Conservation (phyloP, 2,888 invertebrate genomes). For the Rhingia campestris region DNA sequence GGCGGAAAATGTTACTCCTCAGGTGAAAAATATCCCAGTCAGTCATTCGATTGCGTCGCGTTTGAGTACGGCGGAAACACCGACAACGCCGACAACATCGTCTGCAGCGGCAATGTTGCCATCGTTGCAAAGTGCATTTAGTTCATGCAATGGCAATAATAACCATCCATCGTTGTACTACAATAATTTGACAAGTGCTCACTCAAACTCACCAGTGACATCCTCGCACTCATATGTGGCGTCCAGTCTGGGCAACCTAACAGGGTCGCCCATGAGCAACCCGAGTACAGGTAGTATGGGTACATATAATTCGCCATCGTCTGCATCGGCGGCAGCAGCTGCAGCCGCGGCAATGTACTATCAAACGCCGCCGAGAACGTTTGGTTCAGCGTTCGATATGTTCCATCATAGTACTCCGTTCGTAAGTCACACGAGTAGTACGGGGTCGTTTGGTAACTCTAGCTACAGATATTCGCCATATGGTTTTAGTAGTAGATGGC, state of each 20-base stretch:
- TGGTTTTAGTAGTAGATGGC: conserved; percentile 82
- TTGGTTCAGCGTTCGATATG: conserved; percentile 82
- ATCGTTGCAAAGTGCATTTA: conserved; percentile 80
- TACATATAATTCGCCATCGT: conserved; percentile 76
- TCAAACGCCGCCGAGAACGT: conserved; percentile 82
- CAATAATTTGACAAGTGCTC: conserved; percentile 75
- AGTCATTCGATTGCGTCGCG: conserved; percentile 67
- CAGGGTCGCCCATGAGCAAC: conserved; percentile 80
- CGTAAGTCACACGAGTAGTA: conserved; percentile 80
- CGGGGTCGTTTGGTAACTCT: conserved; percentile 81
- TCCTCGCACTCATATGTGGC: conserved; percentile 78
- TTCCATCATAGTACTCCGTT: conserved; percentile 83
- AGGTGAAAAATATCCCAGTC: conserved; percentile 52
- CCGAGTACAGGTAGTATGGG: conserved; percentile 77
- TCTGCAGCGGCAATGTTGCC: conserved; percentile 77
- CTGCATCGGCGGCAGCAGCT: conserved; percentile 77
- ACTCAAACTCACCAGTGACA: conserved; percentile 50
- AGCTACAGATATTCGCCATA: conserved; percentile 83
- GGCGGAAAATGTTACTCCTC: conserved; percentile 18
- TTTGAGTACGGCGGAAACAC: conserved; percentile 55
- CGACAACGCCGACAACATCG: conserved; percentile 55
- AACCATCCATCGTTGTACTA: conserved; percentile 74
- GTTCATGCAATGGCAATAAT: conserved; percentile 77
- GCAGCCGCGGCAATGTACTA: conserved; percentile 81
- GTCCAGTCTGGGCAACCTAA: conserved; percentile 78